A percentile compares a stretch with the other conserved stretches of the same genome.
These are phyloP conservation scores for Halisarca cf. caerulea DNA, from an alignment of 37 sponge, comb jelly and placozoan genomes.

Conservation along the genomic window DNA sequence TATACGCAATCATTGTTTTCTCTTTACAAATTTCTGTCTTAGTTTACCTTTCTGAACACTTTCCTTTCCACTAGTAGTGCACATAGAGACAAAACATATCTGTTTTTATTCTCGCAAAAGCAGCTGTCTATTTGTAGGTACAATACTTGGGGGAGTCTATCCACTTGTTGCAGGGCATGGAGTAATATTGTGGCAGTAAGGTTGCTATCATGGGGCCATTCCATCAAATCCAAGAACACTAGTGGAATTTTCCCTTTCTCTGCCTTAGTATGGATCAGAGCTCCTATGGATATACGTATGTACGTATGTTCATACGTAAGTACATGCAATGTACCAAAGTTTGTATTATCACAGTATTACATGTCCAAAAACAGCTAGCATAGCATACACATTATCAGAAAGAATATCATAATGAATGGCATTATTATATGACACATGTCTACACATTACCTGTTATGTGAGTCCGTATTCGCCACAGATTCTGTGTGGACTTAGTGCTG, in stretches of 20 bases:
- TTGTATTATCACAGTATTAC: not conserved
- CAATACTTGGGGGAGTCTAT: not conserved
- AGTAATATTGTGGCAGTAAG: conserved; percentile 40
- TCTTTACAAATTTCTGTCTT: not conserved
- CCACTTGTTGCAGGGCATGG: conserved; percentile 1
- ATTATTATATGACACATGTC: not conserved
- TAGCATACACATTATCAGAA: too few relatives aligned
- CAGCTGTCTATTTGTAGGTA: conserved; percentile 51
- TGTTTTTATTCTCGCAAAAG: conserved; percentile 46
- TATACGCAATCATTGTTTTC: not conserved
- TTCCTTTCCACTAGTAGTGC: conserved; percentile 12
- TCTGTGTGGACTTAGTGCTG: conserved; percentile 31
- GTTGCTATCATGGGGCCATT: conserved; percentile 59
- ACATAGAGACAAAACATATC: conserved; percentile 15
- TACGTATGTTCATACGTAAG: too few relatives aligned
- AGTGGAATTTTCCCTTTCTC: conserved; percentile 19
- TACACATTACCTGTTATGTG: conserved; percentile 39
- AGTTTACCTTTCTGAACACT: conserved; percentile 19
- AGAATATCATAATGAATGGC: too few relatives aligned
- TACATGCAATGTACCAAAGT: not conserved
- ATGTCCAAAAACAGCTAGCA: too few relatives aligned
- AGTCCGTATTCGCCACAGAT: conserved; percentile 47
- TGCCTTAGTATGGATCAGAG: not conserved
- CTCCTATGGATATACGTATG: too few relatives aligned
- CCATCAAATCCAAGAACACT: conserved; percentile 30